These are phyloP conservation scores for Motacilla alba DNA, from an alignment of 2,113 vertebrate species.

Conservation along the genomic window DNA sequence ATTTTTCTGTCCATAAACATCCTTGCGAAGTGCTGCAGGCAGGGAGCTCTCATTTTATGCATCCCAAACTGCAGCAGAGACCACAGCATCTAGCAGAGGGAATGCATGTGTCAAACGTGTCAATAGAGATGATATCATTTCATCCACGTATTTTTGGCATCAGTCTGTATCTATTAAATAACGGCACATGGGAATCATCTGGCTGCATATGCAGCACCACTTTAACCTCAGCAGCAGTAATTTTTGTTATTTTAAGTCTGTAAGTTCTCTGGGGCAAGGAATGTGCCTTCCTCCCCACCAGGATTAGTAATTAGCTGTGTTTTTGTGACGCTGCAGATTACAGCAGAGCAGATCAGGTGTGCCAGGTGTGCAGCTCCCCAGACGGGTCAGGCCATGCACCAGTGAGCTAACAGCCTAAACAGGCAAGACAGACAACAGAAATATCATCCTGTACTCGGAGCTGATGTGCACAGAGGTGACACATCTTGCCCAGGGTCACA, in stretches of 20 bases:
- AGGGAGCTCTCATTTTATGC: neutral
- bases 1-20: neutral
- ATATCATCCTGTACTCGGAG: neutral
- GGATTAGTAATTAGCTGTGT: neutral
- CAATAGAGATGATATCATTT: neutral
- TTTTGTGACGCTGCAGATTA: neutral
- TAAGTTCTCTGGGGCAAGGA: neutral
- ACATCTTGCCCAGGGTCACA: slow-evolving; percentile 36
- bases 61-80: neutral
- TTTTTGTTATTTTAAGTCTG: neutral
- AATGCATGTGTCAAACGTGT: neutral
- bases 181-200: neutral
- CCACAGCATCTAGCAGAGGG: neutral
- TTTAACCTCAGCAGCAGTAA: neutral
- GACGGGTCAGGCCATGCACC: neutral
- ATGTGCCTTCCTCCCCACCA: neutral
- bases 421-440: slow-evolving; percentile 42
- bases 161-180: neutral
- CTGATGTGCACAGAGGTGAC: slow-evolving; percentile 15
- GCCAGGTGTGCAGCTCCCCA: neutral
- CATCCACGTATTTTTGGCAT: neutral
- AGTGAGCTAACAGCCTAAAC: neutral
- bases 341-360: neutral
- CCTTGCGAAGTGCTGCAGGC: neutral
- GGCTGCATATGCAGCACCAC: neutral